Base-by-base conservation (phyloP, 2,888 invertebrate species). In the Napeogenes sylphis region DNA sequence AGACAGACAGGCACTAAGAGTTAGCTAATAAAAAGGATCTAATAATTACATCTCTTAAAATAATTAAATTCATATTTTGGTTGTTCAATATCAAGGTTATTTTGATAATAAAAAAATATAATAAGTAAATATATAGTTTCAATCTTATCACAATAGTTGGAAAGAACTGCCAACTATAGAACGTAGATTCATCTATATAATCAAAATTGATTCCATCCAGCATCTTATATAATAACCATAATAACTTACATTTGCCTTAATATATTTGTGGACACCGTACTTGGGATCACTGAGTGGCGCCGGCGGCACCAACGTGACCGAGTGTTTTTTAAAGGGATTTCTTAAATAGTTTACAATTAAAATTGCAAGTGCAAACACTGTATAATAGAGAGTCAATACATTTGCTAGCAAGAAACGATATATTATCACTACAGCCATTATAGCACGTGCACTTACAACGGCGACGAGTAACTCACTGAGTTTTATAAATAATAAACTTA, bases 251-350 rank as follows among this genome's bases (percentile, higher is more conserved):
- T 92, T 91, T 42, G 90, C 87, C 79, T 90, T 87, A 10, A 90
- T 76, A 71, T 91, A 92, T 65, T 88, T 87, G 70, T 92, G 92
- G n/a, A 83, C 76, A 66, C 92, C 92, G 76, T 89, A 90, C 67
- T 87, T 88, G 4, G 90, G 84, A 70, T 92, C 89, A 8, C 75
- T 75, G 2, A 92, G 78, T 61, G 78, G 80, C 6, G 77, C 68
- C 33, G 92, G 92, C 3, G 91, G 91, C 53, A 82, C 76, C 58
- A 87, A 72, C 57, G 90, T 81, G 62, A 72, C 70, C 80, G 83
- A 83, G 0, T 84, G 82, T 60, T 71, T 79, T 32, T 68, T 67
- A 56, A 87, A 82, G 0, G 85, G 81, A 64, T 83, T 83, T 70
- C 78, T 85, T 56, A 85, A 62, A 70, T 78, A 82, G 45, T 72